phyloP scores from a whole-genome alignment of 2,113 vertebrate genomes.

The Phodopus roborovskii region DNA sequence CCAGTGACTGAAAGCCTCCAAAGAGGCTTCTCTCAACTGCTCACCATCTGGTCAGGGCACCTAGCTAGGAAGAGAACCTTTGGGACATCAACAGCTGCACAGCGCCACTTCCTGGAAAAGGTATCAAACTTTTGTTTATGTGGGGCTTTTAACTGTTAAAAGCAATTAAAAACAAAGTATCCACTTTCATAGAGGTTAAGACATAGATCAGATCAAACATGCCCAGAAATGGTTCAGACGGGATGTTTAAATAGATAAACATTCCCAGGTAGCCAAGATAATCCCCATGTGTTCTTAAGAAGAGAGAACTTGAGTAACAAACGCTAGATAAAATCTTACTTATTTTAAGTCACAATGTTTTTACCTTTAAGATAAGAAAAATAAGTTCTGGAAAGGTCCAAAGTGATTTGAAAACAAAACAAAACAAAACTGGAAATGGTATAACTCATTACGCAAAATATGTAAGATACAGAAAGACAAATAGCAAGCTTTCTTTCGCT shows the following conservation, averaged over 20 bases:
- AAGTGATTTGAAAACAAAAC: neutral
- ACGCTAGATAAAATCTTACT: neutral
- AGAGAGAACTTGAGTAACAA: neutral
- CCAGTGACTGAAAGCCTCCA: neutral
- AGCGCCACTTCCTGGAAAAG: neutral
- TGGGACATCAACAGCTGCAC: neutral
- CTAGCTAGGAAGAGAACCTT: neutral
- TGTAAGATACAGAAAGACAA: neutral
- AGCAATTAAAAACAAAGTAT: neutral
- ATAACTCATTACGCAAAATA: neutral
- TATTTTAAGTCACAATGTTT: neutral
- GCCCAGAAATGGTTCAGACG: neutral
- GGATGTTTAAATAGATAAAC: neutral
- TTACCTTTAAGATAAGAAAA: constrained; percentile 30
- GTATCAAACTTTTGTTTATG: neutral
- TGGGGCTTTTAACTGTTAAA: constrained; percentile 38
- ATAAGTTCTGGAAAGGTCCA: neutral
- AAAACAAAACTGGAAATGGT: neutral
- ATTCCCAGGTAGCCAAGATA: neutral
- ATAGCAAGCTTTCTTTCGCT: no score
- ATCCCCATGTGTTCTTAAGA: neutral
- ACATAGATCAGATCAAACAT: constrained; percentile 14
- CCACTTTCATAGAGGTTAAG: neutral
- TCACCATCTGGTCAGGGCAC: neutral
- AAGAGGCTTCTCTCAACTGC: neutral